phyloP scores from a whole-genome alignment of 2,888 invertebrate genomes.

The Podabrus alpinus region DNA sequence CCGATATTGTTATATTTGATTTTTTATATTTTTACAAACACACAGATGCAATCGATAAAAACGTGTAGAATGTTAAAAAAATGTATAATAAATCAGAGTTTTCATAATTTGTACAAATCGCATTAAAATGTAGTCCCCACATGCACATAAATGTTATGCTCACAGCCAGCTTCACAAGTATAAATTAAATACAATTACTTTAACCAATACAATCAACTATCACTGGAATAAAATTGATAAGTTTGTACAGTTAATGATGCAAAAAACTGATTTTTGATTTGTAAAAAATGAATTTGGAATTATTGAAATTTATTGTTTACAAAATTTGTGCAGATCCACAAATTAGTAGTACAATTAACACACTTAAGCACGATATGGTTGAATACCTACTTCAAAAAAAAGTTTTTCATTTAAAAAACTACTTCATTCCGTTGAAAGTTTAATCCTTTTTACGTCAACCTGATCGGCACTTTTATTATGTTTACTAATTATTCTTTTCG shows the following conservation, averaged over 20 bases:
- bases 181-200: not conserved
- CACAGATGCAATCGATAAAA: not conserved
- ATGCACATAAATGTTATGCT: not conserved
- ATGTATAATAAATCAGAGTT: not conserved
- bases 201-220: not conserved
- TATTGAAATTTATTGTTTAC: not conserved
- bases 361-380: not conserved
- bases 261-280: not conserved
- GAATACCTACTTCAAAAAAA: not conserved
- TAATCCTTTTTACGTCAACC: conserved; percentile 43
- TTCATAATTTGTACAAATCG: not conserved
- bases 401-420: not conserved
- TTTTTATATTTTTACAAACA: not conserved
- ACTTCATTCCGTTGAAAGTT: conserved; percentile 15
- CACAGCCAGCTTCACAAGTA: conserved; percentile 14
- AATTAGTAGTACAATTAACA: not conserved
- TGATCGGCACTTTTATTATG: conserved; percentile 45
- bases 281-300: not conserved
- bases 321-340: not conserved
- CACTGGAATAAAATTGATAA: not conserved
- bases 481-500: conserved; percentile 51
- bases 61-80: not conserved
- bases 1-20: not conserved
- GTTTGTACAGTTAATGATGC: not conserved
- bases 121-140: not conserved